Evolutionary conservation across 2,888 invertebrate genomes (phyloP), one percentile per base, ranked within the genome.

Genomic region (Portevinia maculata): DNA sequence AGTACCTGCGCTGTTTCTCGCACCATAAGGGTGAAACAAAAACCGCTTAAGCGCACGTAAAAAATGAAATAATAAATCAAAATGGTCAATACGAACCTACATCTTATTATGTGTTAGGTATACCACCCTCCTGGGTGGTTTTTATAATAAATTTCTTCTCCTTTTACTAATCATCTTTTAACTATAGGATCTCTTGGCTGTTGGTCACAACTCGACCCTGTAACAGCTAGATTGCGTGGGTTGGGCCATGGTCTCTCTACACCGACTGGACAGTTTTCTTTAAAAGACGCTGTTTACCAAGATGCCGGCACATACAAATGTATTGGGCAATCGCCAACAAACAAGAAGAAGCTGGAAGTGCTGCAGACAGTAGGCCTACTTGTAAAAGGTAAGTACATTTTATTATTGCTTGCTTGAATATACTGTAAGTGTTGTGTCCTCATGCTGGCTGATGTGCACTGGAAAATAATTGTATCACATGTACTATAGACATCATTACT

Each of bases 221-320:
- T 92, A 55, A 92, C 92, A 57, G 92, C 92, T 34, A 90, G 92
- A 46, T 87, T 93, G 67, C 92, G 92, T 81, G 92, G 93, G 13
- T 88, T 93, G 76, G 93, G 93, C 48, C 92, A 93, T 32, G 93
- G 93, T 24, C 91, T 92, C 84, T 89, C 90, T 15, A 86, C 89
- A 76, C 90, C 91, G 71, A 93, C 93, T 13, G 93, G 93, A 52
- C 93, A 94, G 84, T 92, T 95, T 83, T 92, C 93, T 34, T 90
- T 95, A 37, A 94, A 94, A 86, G 93, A 94, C 86, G 94, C 95
- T 71, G 92, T 95, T 75, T 95, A 95, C 88, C 95, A 95, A 88
- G 95, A 95, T 88, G 95, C 94, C 30, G 95, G 95, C 15, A 94
- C 94, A 86, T 95, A 95, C 89, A 92, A 94, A 85, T 95, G 95